These are phyloP conservation scores for Macaria notata DNA, from an alignment of 2,888 invertebrate genomes.

Conservation along the genomic window DNA sequence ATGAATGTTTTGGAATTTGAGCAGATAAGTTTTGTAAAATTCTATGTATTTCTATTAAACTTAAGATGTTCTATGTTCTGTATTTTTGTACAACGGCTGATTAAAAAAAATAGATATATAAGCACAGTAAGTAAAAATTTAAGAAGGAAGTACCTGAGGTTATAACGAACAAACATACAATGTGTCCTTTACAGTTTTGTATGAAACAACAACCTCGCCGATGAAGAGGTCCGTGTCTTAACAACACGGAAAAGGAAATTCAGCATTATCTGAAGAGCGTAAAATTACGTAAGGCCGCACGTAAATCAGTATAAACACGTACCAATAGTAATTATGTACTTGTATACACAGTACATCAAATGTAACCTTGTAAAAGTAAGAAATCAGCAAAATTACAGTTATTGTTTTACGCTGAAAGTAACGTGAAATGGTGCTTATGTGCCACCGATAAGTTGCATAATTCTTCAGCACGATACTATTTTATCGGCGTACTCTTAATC, in stretches of 20 bases:
- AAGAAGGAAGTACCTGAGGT: not conserved
- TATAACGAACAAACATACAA: not conserved
- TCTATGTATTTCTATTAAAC: not conserved
- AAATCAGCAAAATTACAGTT: slow-evolving; percentile 72
- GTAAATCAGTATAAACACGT: slow-evolving; percentile 19
- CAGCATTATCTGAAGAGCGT: slow-evolving; percentile 19
- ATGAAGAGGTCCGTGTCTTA: slow-evolving; percentile 6
- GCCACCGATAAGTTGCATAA: slow-evolving; percentile 46
- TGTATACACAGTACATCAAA: slow-evolving; percentile 51
- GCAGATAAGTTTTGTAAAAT: not conserved
- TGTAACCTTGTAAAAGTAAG: slow-evolving; percentile 66
- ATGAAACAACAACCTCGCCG: not conserved
- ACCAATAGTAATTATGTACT: slow-evolving; percentile 34
- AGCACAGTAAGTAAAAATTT: too few species aligned
- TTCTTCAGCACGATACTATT: slow-evolving; percentile 47
- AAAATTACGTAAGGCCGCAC: slow-evolving; percentile 19
- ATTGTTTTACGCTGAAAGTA: slow-evolving; percentile 56
- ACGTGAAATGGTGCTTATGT: slow-evolving; percentile 50
- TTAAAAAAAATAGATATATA: too few species aligned
- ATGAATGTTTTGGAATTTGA: slow-evolving; percentile 2
- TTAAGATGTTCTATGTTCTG: too few species aligned
- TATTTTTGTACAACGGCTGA: too few species aligned
- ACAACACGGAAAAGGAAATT: slow-evolving; percentile 18
- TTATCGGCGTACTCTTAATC: slow-evolving; percentile 74
- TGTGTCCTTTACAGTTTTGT: not conserved